Conservation (phyloP, 2,888 invertebrate species). For the Drosophila multiciliata region DNA sequence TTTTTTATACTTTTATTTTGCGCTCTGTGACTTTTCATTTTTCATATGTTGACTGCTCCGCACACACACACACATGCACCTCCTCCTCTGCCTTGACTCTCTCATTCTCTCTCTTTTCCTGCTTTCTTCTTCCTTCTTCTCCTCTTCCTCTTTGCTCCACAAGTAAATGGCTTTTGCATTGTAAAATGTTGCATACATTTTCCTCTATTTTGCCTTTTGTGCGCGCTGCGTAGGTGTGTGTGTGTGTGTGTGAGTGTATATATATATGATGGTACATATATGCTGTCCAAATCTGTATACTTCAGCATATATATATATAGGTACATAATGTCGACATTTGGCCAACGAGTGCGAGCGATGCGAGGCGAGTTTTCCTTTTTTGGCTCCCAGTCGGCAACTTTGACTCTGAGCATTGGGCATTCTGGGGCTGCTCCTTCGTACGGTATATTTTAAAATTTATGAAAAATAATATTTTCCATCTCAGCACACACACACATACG, state of each 20-base stretch:
- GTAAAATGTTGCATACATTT: constrained; percentile 82
- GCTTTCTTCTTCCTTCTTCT: constrained; percentile 22
- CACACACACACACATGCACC: constrained; percentile 24
- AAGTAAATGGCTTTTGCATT: constrained; percentile 81
- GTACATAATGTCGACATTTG: constrained; percentile 22
- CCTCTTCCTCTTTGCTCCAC: constrained; percentile 24
- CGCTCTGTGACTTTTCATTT: constrained; percentile 79
- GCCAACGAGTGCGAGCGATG: constrained; percentile 42
- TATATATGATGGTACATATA: constrained; percentile 24
- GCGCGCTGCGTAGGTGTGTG: constrained; percentile 26
- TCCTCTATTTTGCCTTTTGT: constrained; percentile 73
- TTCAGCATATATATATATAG: constrained; percentile 7
- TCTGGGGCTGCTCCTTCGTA: constrained; percentile 24
- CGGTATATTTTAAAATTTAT: constrained; percentile 83
- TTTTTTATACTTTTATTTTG: constrained; percentile 13
- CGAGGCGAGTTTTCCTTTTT: constrained; percentile 14
- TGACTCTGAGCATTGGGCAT: constrained; percentile 4
- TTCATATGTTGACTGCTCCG: constrained; percentile 74
- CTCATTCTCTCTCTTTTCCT: constrained; percentile 15
- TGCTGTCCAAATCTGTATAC: constrained; percentile 59
- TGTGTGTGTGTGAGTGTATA: constrained; percentile 13
- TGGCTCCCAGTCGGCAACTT: constrained; percentile 22
- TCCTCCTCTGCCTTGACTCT: constrained; percentile 19
- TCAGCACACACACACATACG: constrained; percentile 53
- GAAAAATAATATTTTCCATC: constrained; percentile 83